Percentiles rank a stretch among this genome's conserved stretches.
phyloP scores from a whole-genome alignment of 1,140 invertebrate genomes.

The Drosophila bocqueti region DNA sequence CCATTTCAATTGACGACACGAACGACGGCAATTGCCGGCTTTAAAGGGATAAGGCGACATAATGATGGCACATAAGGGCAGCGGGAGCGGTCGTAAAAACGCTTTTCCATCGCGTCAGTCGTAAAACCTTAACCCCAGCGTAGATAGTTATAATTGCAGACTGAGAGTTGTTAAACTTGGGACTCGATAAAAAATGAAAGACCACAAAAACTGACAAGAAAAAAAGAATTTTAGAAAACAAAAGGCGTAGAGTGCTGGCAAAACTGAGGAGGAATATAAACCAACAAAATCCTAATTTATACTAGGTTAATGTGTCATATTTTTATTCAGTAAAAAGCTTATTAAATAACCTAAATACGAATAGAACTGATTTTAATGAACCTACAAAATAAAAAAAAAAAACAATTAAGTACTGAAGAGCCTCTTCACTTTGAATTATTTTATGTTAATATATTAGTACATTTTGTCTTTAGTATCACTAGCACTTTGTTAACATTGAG shows the following conservation, averaged over 20 bases:
- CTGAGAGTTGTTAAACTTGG: slow-evolving; percentile 35
- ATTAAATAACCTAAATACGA: too few species aligned
- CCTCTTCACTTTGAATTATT: too few species aligned
- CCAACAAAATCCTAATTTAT: background rate
- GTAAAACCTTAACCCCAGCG: slow-evolving; percentile 22
- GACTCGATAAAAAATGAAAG: slow-evolving; percentile 35
- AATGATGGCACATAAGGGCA: slow-evolving; percentile 44
- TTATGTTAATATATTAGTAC: too few species aligned
- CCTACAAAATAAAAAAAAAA: too few species aligned
- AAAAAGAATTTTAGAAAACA: background rate
- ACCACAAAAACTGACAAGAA: slow-evolving; percentile 2
- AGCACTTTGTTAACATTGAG: too few species aligned
- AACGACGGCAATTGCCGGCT: slow-evolving; percentile 71
- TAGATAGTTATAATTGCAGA: slow-evolving; percentile 53
- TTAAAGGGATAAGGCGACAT: slow-evolving; percentile 54
- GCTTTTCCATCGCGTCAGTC: slow-evolving; percentile 37
- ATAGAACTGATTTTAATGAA: too few species aligned
- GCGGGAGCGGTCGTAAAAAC: slow-evolving; percentile 45
- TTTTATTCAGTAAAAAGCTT: background rate
- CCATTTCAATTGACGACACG: slow-evolving; percentile 80
- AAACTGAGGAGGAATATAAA: background rate
- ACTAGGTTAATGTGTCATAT: background rate
- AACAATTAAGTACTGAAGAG: too few species aligned
- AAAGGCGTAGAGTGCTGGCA: background rate
- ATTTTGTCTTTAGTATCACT: too few species aligned